Base-by-base conservation (phyloP, 2,888 invertebrate genomes). In the Tillus elongatus region DNA sequence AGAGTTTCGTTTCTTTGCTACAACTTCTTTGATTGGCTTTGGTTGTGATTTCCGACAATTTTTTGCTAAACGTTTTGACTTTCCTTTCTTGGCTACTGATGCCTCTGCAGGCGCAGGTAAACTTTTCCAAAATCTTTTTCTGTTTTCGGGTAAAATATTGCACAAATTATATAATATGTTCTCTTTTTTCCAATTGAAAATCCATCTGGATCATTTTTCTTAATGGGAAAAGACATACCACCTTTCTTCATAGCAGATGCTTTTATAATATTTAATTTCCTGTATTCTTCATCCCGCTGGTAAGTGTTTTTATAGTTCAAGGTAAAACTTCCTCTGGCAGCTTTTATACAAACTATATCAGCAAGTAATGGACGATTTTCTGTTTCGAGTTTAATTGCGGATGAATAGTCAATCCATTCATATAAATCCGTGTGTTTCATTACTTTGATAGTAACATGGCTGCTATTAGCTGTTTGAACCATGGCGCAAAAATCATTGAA, bases 281-380 rank as follows among this genome's bases (percentile, higher is more conserved):
- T 30, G 13, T 13, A 30, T 13, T 8, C 13, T 30, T 30, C 13
- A 13, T 13, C 13, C 30, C 12, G 10, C 11, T 10, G 10, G 13
- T 30, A 30, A 11, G 30, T 30, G 11, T 11, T 30, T 13, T 30
- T 11, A 13, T 30, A 30, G 12, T 30, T 30, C 13, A 30, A 13
- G 13, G 30, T 30, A 30, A 13, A 30, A 13, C 12, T 13, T 30
- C 13, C 30, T 30, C 13, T 11, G 13, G 12, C 30, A 13, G 30
- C 30, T 30, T 30, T 30, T 30, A 30, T 30, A 13, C 30, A 30
- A 30, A 30, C 30, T 30, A 30, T 30, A 11, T 30, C 30, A 11
- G 30, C n/a, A 11, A 30, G 13, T 13, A 11, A 2, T 11, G 30
- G 30, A n/a, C 30, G 13, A 11, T 13, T 11, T 30, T 11, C 12